Evolutionary conservation across 1,140 invertebrate species (phyloP).

Genomic region (Rhopalosiphum maidis): DNA sequence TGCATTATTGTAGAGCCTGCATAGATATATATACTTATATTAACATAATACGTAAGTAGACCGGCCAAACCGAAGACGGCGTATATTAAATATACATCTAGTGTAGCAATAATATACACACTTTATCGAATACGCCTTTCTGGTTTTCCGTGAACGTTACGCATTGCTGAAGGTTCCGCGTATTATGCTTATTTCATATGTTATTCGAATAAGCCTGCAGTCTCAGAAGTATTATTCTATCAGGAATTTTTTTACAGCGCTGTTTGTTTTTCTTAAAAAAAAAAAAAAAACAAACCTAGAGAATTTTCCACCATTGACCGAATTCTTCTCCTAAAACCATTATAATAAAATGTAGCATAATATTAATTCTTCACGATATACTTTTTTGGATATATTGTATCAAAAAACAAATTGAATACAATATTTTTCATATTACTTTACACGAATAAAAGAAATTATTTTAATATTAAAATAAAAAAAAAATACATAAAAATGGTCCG

Average conservation of each 20-base stretch:
- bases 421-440: no score
- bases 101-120: neutral
- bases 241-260: neutral
- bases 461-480: no score
- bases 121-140: neutral
- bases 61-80: neutral
- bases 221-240: neutral
- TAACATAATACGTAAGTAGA: neutral
- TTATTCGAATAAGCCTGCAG: neutral
- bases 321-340: no score
- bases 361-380: no score
- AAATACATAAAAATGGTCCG: neutral
- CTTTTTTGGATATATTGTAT: no score
- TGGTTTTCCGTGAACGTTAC: neutral
- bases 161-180: neutral
- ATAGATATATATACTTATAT: neutral
- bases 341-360: no score
- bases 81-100: neutral
- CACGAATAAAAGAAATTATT: no score
- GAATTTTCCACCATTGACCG: no score
- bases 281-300: no score
- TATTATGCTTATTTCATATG: neutral
- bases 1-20: neutral
- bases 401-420: no score
- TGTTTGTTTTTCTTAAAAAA: no score